Base-by-base conservation (phyloP, 2,113 vertebrate species). In the Colius striatus region DNA sequence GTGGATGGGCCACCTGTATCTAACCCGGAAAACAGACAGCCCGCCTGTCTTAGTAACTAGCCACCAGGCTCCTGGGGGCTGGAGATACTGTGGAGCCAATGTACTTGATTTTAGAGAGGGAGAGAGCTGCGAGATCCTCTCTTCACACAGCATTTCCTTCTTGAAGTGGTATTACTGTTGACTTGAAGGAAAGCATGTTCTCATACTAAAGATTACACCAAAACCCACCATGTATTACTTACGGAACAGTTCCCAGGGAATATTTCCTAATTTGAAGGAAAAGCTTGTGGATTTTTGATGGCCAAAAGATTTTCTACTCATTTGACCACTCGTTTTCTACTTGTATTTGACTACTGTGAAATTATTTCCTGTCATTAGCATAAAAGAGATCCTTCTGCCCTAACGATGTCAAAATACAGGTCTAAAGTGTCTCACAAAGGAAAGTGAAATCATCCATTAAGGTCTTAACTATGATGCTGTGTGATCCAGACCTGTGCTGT, bases 41-140 rank as follows among this genome's bases (percentile, higher is more conserved):
- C 12, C 12, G 38, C 12, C 38, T 41, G 12, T 41, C 38, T 41
- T 10, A 41, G 38, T 41, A 41, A 41, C 38, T 41, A 95, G 91
- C 96, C 82, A 32, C 72, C 95, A 83, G 95, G 82, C 94, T 97
- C 94, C 96, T 84, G 94, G 81, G 87, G 93, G 34, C 89, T 91
- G 70, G 45, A 78, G 90, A 77, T 92, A 83, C 81, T 43, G 91
- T 91, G 92, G 94, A 96, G 95, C 92, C 95, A 82, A 14, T 77
- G 93, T 32, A 92, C 94, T 97, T 97, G 94, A 97, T 97, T 97
- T 97, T 97, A 95, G 97, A 97, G 96, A 95, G 95, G 92, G 89
- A 97, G 94, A 95, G 94, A 97, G 93, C 90, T 73, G 92, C 89
- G 94, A 96, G 96, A 97, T 96, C 90, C 95, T 97, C 95, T 96